Conservation (phyloP, 2,888 invertebrate genomes). For the Dioctria linearis region DNA sequence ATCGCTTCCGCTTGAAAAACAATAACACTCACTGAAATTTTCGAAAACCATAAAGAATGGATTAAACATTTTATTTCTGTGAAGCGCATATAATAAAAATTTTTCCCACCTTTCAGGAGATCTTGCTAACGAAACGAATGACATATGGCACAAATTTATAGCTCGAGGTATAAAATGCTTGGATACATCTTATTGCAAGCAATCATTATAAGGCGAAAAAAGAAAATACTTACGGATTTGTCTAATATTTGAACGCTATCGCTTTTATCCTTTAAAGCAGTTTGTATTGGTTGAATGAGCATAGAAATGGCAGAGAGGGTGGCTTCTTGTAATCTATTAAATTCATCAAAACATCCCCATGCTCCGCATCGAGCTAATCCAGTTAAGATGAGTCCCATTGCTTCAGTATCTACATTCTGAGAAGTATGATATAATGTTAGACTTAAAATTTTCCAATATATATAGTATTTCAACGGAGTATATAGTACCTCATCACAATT, state of each 20-base stretch:
- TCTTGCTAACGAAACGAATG: too few species aligned
- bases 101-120: too few species aligned
- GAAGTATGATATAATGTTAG: conserved; percentile 55
- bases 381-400: conserved; percentile 94
- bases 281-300: conserved; percentile 93
- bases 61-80: too few species aligned
- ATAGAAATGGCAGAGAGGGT: conserved; percentile 96
- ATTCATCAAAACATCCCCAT: conserved; percentile 99
- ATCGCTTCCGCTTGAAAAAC: too few species aligned
- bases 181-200: too few species aligned
- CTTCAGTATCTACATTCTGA: conserved; percentile 93
- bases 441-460: conserved; percentile 2
- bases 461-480: conserved; percentile 50
- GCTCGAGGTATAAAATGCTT: too few species aligned
- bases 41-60: too few species aligned
- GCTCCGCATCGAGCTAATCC: conserved; percentile 95
- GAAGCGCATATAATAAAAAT: too few species aligned
- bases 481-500: conserved; percentile 92
- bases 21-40: too few species aligned
- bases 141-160: too few species aligned
- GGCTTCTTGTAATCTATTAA: conserved; percentile 95
- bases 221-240: conserved; percentile 71
- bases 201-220: too few species aligned
- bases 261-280: conserved; percentile 79
- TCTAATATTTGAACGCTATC: conserved; percentile 72